phyloP scores from a whole-genome alignment of 2,888 invertebrate genomes.

The Cosmopolites sordidus region DNA sequence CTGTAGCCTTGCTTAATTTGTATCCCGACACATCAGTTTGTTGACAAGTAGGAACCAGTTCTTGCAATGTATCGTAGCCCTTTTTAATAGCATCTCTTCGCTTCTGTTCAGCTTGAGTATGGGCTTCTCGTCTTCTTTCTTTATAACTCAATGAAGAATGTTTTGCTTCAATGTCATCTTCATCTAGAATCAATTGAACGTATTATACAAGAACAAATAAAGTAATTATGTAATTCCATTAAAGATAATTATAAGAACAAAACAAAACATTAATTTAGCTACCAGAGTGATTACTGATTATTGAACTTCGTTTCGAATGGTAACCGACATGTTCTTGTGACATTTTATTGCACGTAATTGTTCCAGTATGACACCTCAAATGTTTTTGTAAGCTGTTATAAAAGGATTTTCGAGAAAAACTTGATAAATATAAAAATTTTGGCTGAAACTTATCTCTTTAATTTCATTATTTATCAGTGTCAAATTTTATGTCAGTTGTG shows the following conservation, averaged over 20 bases:
- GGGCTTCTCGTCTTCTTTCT: slow-evolving; percentile 89
- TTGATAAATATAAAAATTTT: neutral
- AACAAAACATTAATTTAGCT: neutral
- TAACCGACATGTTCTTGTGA: slow-evolving; percentile 10
- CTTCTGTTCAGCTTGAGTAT: slow-evolving; percentile 95
- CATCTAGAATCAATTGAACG: slow-evolving; percentile 44
- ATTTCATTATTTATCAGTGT: neutral
- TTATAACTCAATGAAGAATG: slow-evolving; percentile 77
- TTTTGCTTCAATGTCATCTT: slow-evolving; percentile 60
- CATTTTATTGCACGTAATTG: slow-evolving; percentile 5
- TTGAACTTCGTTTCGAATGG: slow-evolving; percentile 12
- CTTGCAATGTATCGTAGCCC: slow-evolving; percentile 91
- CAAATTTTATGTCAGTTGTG: neutral
- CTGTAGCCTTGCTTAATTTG: slow-evolving; percentile 93
- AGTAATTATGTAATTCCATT: neutral
- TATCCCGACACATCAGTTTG: slow-evolving; percentile 88
- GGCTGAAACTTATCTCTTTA: neutral
- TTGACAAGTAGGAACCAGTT: slow-evolving; percentile 89
- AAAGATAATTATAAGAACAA: neutral
- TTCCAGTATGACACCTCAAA: neutral
- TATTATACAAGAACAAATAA: neutral
- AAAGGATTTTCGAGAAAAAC: neutral
- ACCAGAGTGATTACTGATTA: slow-evolving; percentile 15
- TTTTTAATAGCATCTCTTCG: slow-evolving; percentile 95
- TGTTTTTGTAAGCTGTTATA: neutral